Base-by-base conservation (phyloP, 2,888 invertebrate genomes). In the Harmothoe impar region DNA sequence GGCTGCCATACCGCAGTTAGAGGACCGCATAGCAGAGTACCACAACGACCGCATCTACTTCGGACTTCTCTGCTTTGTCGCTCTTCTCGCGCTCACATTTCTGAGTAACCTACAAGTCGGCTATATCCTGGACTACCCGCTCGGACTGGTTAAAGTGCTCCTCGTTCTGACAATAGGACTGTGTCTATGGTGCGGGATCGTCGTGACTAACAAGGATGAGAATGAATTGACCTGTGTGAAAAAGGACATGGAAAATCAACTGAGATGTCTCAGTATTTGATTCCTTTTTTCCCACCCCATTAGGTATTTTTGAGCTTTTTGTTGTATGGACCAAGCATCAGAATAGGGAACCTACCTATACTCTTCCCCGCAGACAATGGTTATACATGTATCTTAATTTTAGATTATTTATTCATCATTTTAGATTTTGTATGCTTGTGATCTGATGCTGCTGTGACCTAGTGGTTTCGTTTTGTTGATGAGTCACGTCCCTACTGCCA, bases 191-290 rank as follows among this genome's bases (percentile, higher is more conserved):
- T 91, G 51, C 52, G 89, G 72, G 20, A 51, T 91, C 1, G 78
- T 92, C 12, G 62, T 85, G 29, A 85, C 51, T 20, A 90, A 89
- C 29, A 72, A 43, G 5, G 92, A 92, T 52, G 29, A 90, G 35
- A 90, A 90, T 68, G 90, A 89, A 15, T 12, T 92, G 23, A 90
- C 23, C 0, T 81, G 91, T 7, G 88, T 89, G 29, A 91, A 88
- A 78, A 91, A 91, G 72, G 91, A 92, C 84, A 89, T 92, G 33
- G 91, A 91, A 31, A 91, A 85, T 43, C 84, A 91, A 43, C 25
- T 92, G 3, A 90, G 35, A 81, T 33, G 29, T 3, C 72, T 72
- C 43, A 43, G 43, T 43, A 43, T 10, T 43, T 43, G 10, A 43
- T 43, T 43, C 43, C 3, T 10, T 10, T 10, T 43, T 43, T 43